Conservation (phyloP, 2,888 invertebrate species). For the Heteromyza rotundicornis region DNA sequence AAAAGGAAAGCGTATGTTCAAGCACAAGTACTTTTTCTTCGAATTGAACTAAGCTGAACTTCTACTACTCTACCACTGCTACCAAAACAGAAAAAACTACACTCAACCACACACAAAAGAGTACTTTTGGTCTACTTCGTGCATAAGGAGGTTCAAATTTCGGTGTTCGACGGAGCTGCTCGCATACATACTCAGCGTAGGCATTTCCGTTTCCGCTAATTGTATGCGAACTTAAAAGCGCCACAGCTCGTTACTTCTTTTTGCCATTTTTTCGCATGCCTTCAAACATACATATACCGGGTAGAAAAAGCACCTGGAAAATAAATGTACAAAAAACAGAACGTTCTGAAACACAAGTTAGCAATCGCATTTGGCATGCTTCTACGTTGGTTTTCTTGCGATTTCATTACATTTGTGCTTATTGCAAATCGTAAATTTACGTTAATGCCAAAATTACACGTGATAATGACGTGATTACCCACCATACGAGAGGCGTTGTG, state of each 20-base stretch:
- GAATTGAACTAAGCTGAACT: no score
- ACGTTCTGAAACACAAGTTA: conserved; percentile 51
- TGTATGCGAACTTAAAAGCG: conserved; percentile 42
- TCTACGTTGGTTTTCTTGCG: conserved; percentile 44
- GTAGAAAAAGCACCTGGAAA: background rate
- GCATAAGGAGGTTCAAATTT: conserved; percentile 27
- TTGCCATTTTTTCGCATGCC: background rate
- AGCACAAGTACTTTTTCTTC: no score
- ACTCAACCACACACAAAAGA: background rate
- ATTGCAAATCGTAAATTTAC: conserved; percentile 51
- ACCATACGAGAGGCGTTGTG: conserved; percentile 29
- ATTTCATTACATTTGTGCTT: conserved; percentile 30
- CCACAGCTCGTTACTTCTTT: background rate
- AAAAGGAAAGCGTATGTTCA: no score
- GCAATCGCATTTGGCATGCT: conserved; percentile 54
- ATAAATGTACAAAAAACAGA: background rate
- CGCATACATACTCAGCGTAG: conserved; percentile 21
- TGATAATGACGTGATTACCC: conserved; percentile 57
- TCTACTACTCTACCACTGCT: background rate
- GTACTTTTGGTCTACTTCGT: background rate
- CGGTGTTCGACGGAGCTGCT: conserved; percentile 10
- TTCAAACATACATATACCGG: background rate
- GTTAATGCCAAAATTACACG: conserved; percentile 54
- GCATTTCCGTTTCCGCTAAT: conserved; percentile 54
- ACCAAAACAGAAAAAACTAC: background rate